Evolutionary conservation across 2,888 invertebrate species (phyloP).

Genomic region (Nephrocerus scutellatus): DNA sequence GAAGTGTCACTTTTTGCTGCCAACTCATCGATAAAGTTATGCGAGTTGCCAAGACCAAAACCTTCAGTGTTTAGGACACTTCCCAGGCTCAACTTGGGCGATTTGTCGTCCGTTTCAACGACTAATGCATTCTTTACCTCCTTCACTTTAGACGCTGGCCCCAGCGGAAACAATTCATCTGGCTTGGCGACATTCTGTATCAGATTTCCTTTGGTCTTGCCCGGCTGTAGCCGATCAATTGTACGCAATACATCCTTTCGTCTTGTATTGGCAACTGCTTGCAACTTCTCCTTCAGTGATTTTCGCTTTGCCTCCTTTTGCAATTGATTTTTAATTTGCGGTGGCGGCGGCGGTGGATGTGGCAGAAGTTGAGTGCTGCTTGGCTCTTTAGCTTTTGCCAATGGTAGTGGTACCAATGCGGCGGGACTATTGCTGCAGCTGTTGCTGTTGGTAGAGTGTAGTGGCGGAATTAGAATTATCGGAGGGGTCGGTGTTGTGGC

Average conservation of each 20-base stretch:
- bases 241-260: conserved; percentile 71
- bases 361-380: conserved; percentile 41
- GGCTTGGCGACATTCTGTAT: conserved; percentile 60
- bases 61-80: conserved; percentile 71
- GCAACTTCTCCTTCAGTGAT: conserved; percentile 44
- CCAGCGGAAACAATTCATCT: conserved; percentile 55
- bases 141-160: conserved; percentile 50
- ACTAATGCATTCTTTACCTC: conserved; percentile 53
- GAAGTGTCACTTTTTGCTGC: conserved; percentile 31
- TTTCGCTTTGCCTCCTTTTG: conserved; percentile 47
- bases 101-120: conserved; percentile 59
- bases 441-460: too few species aligned
- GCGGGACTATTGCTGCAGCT: conserved; percentile 17
- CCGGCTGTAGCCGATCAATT: conserved; percentile 76
- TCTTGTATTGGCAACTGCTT: conserved; percentile 45
- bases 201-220: conserved; percentile 81
- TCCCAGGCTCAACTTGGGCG: conserved; percentile 77
- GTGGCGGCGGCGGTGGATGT: conserved; percentile 44
- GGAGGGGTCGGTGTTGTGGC: conserved; percentile 14
- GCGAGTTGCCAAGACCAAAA: conserved; percentile 59
- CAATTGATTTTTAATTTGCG: conserved; percentile 44
- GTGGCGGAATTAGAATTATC: conserved; percentile 20
- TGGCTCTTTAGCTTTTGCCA: conserved; percentile 39
- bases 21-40: conserved; percentile 55
- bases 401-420: conserved; percentile 22